phyloP scores from a whole-genome alignment of 2,888 invertebrate genomes.

The Halocaridina rubra region DNA sequence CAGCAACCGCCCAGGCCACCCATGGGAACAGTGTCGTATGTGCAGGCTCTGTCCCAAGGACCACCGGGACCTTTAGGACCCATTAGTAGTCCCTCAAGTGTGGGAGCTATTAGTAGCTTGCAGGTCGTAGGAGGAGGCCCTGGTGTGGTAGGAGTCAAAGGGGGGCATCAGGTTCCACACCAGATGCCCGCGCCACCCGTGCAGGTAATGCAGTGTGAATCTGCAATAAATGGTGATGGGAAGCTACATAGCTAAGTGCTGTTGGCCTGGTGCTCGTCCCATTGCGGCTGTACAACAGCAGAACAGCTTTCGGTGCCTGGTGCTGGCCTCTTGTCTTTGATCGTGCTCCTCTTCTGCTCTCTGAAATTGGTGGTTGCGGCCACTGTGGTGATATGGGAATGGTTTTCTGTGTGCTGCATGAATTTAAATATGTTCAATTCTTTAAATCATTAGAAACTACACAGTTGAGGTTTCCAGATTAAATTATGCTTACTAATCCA shows the following conservation, averaged over 20 bases:
- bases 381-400: conserved; percentile 33
- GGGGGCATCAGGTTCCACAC: conserved; percentile 45
- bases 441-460: too few relatives aligned
- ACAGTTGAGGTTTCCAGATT: too few relatives aligned
- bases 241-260: conserved; percentile 30
- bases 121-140: conserved; percentile 43
- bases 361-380: conserved; percentile 47
- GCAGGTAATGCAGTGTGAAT: conserved; percentile 47
- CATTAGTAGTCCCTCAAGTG: conserved; percentile 43
- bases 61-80: conserved; percentile 44
- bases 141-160: conserved; percentile 38
- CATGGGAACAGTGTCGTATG: conserved; percentile 33
- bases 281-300: conserved; percentile 32
- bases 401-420: conserved; percentile 40
- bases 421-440: too few relatives aligned
- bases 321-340: conserved; percentile 38
- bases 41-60: conserved; percentile 50
- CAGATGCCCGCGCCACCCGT: conserved; percentile 40
- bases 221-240: conserved; percentile 30
- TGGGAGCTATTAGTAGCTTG: conserved; percentile 40
- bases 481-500: too few relatives aligned
- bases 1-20: conserved; percentile 44
- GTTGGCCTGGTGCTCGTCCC: conserved; percentile 25
- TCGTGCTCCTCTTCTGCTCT: conserved; percentile 43
- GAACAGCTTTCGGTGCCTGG: conserved; percentile 52